Evolutionary conservation across 1,140 invertebrate species (phyloP), one percentile per base, ranked within the genome.

Genomic region (Cecropterus lyciades): DNA sequence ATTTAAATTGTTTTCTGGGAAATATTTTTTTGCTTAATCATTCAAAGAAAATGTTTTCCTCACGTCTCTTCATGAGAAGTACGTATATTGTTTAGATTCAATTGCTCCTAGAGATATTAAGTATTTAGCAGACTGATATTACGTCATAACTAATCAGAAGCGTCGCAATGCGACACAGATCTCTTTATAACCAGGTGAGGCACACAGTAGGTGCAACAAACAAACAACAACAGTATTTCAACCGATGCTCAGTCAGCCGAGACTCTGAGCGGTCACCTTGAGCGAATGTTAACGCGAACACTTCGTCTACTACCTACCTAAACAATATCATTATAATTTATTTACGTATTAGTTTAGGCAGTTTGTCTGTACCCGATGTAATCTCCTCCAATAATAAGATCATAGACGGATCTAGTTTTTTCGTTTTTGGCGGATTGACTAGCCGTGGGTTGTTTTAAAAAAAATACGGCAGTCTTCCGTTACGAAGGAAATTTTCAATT

Each of bases 201-300:
- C 73, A 72, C 73, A 68, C 59, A 37, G 64, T 70, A 70, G 69
- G 71, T 76, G 68, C 69, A 75, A 75, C 69, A 67, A 43, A 56
- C 53, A 57, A n/a, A n/a, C n/a, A 57, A 43, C 53, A 45, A 57
- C 67, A 75, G 63, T 69, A 75, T 76, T 72, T 73, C 70, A 72
- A 75, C 67, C 80, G 80, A 86, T 87, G 85, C 66, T 85, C 87
- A 89, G 80, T 91, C 79, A 89, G 82, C 80, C 87, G 85, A 78
- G 76, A 87, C 87, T 79, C 66, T 72, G 74, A 60, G 46, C 84
- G 84, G 86, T 91, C 89, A 89, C 87, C 87, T 91, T 91, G 85
- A 82, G 79, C 80, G 79, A 87, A 89, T 91, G 85, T 84, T 89
- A 87, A 85, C 84, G 80, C 84, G 75, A 78, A 87, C 81, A 87